A percentile compares a stretch with the other conserved stretches of the same genome.
phyloP scores from a whole-genome alignment of 2,797 vertebrate species.

The Pogonophryne albipinna region DNA sequence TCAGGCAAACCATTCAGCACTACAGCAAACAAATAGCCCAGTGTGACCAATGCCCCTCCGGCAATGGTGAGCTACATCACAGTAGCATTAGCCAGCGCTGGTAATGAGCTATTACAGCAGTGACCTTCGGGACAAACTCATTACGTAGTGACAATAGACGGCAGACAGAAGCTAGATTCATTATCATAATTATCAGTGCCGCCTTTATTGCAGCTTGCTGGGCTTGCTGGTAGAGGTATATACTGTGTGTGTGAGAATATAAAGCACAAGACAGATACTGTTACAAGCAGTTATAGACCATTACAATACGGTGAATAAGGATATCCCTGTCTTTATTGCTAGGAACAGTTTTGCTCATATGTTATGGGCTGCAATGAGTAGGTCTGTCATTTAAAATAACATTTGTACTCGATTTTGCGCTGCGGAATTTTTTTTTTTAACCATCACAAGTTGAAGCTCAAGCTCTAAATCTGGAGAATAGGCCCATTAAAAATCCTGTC shows the following conservation, averaged over 20 bases:
- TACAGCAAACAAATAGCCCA: slow-evolving; percentile 54
- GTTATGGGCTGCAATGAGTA: slow-evolving; percentile 43
- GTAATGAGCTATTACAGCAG: slow-evolving; percentile 77
- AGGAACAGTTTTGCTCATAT: slow-evolving; percentile 33
- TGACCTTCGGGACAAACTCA: slow-evolving; percentile 78
- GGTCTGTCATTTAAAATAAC: slow-evolving; percentile 35
- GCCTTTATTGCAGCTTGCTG: slow-evolving; percentile 58
- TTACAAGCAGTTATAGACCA: slow-evolving; percentile 44
- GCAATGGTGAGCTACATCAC: slow-evolving; percentile 48
- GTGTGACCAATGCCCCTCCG: slow-evolving; percentile 56
- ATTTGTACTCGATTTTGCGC: slow-evolving; percentile 38
- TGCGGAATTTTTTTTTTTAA: not conserved
- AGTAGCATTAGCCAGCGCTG: slow-evolving; percentile 58
- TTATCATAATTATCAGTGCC: slow-evolving; percentile 76
- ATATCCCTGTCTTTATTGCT: slow-evolving; percentile 25
- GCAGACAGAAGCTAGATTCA: slow-evolving; percentile 68
- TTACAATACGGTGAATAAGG: slow-evolving; percentile 42
- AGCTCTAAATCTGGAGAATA: slow-evolving; percentile 39
- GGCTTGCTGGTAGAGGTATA: slow-evolving; percentile 49
- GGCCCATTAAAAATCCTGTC: slow-evolving; percentile 42
- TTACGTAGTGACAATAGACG: slow-evolving; percentile 76
- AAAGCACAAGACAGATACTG: slow-evolving; percentile 35
- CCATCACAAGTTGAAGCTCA: slow-evolving; percentile 1
- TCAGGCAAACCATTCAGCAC: slow-evolving; percentile 26
- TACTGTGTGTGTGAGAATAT: slow-evolving; percentile 20